phyloP scores from a whole-genome alignment of 2,113 vertebrate species.

The Rynchops niger region DNA sequence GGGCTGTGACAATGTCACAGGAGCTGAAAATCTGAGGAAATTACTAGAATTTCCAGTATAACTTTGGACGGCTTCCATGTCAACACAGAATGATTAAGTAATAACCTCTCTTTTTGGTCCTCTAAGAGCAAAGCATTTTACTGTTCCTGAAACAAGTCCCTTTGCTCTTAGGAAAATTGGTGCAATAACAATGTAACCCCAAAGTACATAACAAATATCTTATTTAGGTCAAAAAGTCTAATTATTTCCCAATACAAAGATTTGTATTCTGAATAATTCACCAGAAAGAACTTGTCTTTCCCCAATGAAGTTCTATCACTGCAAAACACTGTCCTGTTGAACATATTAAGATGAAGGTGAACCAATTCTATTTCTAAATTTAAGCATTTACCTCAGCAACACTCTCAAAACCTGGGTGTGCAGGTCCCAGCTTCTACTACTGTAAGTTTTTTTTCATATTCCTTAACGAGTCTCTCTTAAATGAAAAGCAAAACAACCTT shows the following conservation, averaged over 20 bases:
- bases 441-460: background rate
- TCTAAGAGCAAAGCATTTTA: background rate
- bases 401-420: background rate
- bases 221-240: background rate
- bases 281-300: background rate
- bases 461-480: background rate
- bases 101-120: background rate
- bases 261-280: background rate
- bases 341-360: background rate
- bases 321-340: background rate
- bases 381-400: background rate
- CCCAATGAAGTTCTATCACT: background rate
- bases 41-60: background rate
- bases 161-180: background rate
- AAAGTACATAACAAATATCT: background rate
- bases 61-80: background rate
- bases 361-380: background rate
- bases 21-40: background rate
- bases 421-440: background rate
- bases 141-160: background rate
- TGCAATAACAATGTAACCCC: background rate
- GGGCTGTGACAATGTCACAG: background rate
- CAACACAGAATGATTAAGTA: background rate
- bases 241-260: background rate
- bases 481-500: background rate